Evolutionary conservation across 2,797 vertebrate species (phyloP).

Genomic region (Cottoperca gobio): DNA sequence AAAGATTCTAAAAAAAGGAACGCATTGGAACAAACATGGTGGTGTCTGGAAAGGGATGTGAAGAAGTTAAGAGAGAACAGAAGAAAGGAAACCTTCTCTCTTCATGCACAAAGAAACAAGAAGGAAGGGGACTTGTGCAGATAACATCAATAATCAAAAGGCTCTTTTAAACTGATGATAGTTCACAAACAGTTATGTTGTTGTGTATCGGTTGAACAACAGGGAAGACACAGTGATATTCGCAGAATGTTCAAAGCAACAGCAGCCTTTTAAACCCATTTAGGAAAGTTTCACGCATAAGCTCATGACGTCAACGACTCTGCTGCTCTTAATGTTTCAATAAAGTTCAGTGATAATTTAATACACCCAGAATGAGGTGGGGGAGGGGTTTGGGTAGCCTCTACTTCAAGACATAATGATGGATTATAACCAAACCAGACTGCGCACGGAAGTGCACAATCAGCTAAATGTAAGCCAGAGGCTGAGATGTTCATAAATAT

Average conservation of each 20-base stretch:
- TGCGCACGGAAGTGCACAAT: conserved; percentile 75
- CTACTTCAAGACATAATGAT: conserved; percentile 80
- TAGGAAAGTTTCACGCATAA: conserved; percentile 30
- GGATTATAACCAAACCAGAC: conserved; percentile 79
- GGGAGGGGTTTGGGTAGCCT: conserved; percentile 18
- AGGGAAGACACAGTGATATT: not conserved
- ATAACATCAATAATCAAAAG: conserved; percentile 4
- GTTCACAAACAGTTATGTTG: not conserved
- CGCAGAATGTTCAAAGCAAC: not conserved
- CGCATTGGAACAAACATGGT: conserved; percentile 10
- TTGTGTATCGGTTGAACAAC: not conserved
- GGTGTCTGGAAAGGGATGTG: not conserved
- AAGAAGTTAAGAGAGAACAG: conserved; percentile 14
- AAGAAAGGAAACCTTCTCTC: not conserved
- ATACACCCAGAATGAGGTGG: conserved; percentile 19
- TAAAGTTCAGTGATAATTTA: conserved; percentile 63
- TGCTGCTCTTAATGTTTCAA: conserved; percentile 57
- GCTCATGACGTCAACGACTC: conserved; percentile 23
- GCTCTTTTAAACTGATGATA: conserved; percentile 1
- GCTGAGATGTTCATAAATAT: conserved; percentile 83
- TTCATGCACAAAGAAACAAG: not conserved
- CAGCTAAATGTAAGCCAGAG: conserved; percentile 79
- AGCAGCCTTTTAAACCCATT: conserved; percentile 10
- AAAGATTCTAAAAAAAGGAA: conserved; percentile 29
- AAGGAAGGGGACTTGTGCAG: not conserved